Evolutionary conservation across 2,797 vertebrate genomes (phyloP).

Genomic region (Echiichthys vipera): DNA sequence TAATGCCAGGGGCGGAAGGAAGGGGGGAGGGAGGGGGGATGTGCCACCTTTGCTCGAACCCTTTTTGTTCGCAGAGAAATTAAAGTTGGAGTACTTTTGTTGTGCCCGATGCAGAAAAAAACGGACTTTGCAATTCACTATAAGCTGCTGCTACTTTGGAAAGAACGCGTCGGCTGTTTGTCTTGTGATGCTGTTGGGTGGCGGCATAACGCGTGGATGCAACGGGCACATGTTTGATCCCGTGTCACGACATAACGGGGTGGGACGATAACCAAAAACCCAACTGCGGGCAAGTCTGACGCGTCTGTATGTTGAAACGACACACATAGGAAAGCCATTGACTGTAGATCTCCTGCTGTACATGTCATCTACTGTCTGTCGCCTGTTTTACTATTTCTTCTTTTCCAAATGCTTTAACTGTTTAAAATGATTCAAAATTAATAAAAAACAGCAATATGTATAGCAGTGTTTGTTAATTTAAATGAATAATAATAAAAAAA

Average conservation of each 20-base stretch:
- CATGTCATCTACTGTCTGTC: slow-evolving; percentile 80
- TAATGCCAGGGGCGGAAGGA: slow-evolving; percentile 44
- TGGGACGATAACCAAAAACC: slow-evolving; percentile 72
- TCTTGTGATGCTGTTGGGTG: slow-evolving; percentile 35
- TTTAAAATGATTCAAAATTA: slow-evolving; percentile 84
- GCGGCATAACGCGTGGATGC: slow-evolving; percentile 29
- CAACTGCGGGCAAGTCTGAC: slow-evolving; percentile 61
- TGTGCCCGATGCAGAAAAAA: slow-evolving; percentile 80
- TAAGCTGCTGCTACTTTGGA: slow-evolving; percentile 73
- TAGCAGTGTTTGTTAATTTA: slow-evolving; percentile 90
- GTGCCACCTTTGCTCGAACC: slow-evolving; percentile 39
- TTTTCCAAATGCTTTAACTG: slow-evolving; percentile 86
- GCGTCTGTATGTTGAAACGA: slow-evolving; percentile 71
- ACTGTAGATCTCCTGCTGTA: slow-evolving; percentile 84
- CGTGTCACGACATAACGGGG: slow-evolving; percentile 35
- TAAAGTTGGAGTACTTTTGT: slow-evolving; percentile 66
- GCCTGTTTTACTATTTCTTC: slow-evolving; percentile 78
- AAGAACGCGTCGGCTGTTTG: slow-evolving; percentile 53
- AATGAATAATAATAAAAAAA: slow-evolving; percentile 81
- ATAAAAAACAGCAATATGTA: slow-evolving; percentile 90
- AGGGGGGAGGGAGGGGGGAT: not conserved
- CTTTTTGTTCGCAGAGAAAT: slow-evolving; percentile 43
- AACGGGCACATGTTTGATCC: slow-evolving; percentile 28
- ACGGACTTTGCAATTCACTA: slow-evolving; percentile 67
- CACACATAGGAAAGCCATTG: slow-evolving; percentile 85